A percentile compares a stretch with the other conserved stretches of the same genome.
Evolutionary conservation across 2,797 vertebrate genomes (phyloP).

Genomic region (Poecilia velifera): DNA sequence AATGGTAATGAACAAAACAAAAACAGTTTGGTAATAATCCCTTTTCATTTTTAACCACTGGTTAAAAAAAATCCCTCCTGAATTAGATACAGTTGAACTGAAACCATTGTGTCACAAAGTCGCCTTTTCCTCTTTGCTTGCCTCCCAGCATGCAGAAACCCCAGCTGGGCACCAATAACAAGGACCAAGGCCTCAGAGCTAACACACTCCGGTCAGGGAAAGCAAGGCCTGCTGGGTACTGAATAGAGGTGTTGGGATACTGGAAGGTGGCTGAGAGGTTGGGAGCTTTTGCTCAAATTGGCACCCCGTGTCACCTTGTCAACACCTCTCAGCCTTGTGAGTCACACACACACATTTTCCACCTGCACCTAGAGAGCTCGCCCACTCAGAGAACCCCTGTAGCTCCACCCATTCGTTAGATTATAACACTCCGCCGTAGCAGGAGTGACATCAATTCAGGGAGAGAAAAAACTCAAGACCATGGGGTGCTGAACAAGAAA

Average conservation of each 20-base stretch:
- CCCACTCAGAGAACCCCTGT: constrained; percentile 21
- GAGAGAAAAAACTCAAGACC: neutral
- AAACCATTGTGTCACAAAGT: constrained; percentile 52
- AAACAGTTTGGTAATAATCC: constrained; percentile 14
- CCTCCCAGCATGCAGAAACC: constrained; percentile 55
- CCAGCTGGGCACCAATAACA: constrained; percentile 65
- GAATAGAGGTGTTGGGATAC: constrained; percentile 50
- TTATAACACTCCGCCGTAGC: neutral
- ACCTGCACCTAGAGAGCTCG: constrained; percentile 25
- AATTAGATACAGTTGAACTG: constrained; percentile 54
- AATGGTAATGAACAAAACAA: neutral
- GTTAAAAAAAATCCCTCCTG: constrained; percentile 16
- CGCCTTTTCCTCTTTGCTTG: constrained; percentile 47
- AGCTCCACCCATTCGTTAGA: constrained; percentile 39
- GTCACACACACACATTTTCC: constrained; percentile 15
- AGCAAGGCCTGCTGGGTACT: constrained; percentile 53
- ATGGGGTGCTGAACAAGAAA: constrained; percentile 3
- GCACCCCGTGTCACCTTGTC: constrained; percentile 66
- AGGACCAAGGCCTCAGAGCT: constrained; percentile 56
- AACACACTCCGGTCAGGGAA: constrained; percentile 40
- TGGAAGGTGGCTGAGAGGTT: constrained; percentile 20
- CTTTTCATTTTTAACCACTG: constrained; percentile 22
- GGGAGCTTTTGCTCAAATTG: constrained; percentile 62
- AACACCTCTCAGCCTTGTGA: constrained; percentile 58
- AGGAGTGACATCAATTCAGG: constrained; percentile 3